Percentiles rank a stretch among this genome's conserved stretches.
Evolutionary conservation across 2,888 invertebrate genomes (phyloP).

Genomic region (Lissonota sp.): DNA sequence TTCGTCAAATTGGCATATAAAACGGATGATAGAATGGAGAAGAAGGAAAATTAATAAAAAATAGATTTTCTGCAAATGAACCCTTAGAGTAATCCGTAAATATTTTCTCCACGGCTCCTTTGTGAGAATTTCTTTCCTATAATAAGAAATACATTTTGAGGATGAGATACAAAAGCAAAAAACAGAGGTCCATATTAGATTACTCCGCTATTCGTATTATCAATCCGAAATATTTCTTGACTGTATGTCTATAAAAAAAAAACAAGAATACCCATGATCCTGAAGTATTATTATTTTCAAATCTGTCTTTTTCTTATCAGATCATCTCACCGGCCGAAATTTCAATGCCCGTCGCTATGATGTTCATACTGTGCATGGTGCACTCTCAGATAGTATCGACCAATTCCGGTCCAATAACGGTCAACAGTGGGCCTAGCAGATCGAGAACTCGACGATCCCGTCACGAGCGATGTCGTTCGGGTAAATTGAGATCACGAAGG

Average conservation of each 20-base stretch:
- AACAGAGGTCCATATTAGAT: no score
- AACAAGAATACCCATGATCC: neutral
- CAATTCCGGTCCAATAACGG: slow-evolving; percentile 82
- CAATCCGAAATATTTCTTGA: slow-evolving; percentile 36
- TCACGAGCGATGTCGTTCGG: slow-evolving; percentile 76
- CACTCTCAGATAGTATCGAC: slow-evolving; percentile 93
- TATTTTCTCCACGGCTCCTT: no score
- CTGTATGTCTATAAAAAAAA: neutral
- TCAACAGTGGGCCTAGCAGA: slow-evolving; percentile 71
- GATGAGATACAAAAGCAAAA: no score
- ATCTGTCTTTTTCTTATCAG: slow-evolving; percentile 78
- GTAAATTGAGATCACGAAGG: slow-evolving; percentile 76
- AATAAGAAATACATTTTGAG: no score
- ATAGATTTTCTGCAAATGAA: no score
- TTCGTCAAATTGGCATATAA: no score
- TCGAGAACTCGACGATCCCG: slow-evolving; percentile 75
- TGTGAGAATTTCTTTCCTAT: no score
- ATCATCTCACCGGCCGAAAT: slow-evolving; percentile 89
- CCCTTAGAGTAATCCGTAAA: no score
- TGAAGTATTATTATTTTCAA: neutral
- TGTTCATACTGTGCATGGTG: slow-evolving; percentile 90
- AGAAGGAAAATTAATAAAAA: no score
- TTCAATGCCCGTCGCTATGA: slow-evolving; percentile 89
- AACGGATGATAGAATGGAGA: no score
- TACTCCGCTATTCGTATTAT: no score